These are phyloP conservation scores for Halocynthia roretzi DNA, from an alignment of 23 tunicate species.

Conservation along the genomic window DNA sequence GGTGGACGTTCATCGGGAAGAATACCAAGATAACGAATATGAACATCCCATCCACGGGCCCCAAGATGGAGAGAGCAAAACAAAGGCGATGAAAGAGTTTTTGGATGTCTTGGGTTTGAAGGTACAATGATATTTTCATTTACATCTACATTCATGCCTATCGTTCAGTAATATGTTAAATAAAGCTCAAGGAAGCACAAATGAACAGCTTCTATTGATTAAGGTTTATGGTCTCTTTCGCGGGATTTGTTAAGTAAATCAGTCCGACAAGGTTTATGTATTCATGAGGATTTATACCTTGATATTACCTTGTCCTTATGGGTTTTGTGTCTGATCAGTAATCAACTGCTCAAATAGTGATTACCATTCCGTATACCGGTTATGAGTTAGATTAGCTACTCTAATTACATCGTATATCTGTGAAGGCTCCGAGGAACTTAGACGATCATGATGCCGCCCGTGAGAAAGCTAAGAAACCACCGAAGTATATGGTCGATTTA, in stretches of 20 bases:
- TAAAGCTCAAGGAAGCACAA: no score
- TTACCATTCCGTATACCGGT: slow-evolving; percentile 5
- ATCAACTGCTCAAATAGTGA: background rate
- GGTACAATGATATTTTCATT: background rate
- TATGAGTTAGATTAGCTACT: background rate
- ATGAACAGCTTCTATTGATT: no score
- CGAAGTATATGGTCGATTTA: slow-evolving; percentile 79
- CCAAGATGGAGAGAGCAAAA: background rate
- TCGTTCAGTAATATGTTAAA: no score
- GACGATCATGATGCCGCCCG: background rate
- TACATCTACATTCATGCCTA: no score
- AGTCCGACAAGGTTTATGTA: no score
- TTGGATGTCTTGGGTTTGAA: slow-evolving; percentile 39
- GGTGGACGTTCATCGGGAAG: no score
- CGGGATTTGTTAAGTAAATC: background rate
- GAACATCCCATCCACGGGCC: background rate
- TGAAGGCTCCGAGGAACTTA: slow-evolving; percentile 5
- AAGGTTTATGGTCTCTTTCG: no score
- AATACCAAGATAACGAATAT: no score
- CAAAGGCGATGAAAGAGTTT: slow-evolving; percentile 35
- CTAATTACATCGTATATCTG: background rate
- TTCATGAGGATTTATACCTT: no score
- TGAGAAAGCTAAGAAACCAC: slow-evolving; percentile 52
- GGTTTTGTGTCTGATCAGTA: background rate
- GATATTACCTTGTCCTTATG: background rate